Evolutionary conservation across 2,888 invertebrate genomes (phyloP).

Genomic region (Polymixis lichenea): DNA sequence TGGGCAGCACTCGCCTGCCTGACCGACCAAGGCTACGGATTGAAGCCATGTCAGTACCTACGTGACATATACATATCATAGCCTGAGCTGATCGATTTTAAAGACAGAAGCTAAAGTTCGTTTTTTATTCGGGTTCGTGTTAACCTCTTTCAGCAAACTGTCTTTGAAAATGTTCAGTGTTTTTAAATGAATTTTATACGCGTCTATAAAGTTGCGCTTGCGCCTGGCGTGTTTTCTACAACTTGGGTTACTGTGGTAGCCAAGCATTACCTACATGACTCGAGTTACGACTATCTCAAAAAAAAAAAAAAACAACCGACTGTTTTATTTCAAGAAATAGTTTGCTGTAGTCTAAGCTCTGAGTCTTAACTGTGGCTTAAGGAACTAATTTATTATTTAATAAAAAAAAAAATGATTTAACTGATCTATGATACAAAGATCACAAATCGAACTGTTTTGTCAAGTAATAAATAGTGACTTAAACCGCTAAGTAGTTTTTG

Average conservation of each 20-base stretch:
- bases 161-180: constrained; percentile 55
- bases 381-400: no score
- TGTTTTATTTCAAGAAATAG: background rate
- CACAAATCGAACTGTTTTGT: background rate
- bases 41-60: constrained; percentile 90
- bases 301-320: background rate
- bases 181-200: constrained; percentile 47
- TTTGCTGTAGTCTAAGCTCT: background rate
- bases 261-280: background rate
- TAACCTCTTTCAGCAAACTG: background rate
- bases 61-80: constrained; percentile 60
- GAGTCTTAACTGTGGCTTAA: background rate
- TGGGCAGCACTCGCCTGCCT: constrained; percentile 96
- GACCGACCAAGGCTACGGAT: constrained; percentile 97
- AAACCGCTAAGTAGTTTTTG: background rate
- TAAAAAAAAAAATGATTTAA: background rate
- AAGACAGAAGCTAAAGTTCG: constrained; percentile 16
- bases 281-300: background rate
- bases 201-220: constrained; percentile 43
- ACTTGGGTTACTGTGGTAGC: background rate
- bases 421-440: background rate
- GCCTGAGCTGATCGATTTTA: constrained; percentile 52
- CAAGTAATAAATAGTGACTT: constrained; percentile 1
- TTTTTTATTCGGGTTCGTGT: background rate
- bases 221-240: background rate